phyloP scores from a whole-genome alignment of 2,113 vertebrate species.

The Piaya cayana region DNA sequence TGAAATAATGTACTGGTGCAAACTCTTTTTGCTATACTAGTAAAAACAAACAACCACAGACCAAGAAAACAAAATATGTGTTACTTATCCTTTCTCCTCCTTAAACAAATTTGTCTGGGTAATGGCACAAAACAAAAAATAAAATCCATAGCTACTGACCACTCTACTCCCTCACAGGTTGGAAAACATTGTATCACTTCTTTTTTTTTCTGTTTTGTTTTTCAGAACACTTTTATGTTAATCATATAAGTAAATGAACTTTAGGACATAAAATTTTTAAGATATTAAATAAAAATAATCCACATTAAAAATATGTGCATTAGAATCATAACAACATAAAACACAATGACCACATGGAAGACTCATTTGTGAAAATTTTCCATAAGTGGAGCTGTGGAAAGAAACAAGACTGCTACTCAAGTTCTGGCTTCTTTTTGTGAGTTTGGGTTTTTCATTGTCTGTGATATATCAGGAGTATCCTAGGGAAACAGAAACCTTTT shows the following conservation, averaged over 20 bases:
- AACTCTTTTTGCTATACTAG: not conserved
- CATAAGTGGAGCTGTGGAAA: not conserved
- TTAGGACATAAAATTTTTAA: not conserved
- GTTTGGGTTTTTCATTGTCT: not conserved
- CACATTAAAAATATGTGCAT: not conserved
- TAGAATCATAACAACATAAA: not conserved
- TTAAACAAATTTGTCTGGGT: not conserved
- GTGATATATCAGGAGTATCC: not conserved
- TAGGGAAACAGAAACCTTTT: not conserved
- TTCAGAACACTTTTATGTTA: not conserved
- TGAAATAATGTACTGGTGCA: not conserved
- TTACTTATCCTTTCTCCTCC: not conserved
- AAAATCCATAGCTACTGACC: not conserved
- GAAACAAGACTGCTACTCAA: not conserved
- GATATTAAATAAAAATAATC: not conserved
- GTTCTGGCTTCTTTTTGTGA: not conserved
- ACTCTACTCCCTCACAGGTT: not conserved
- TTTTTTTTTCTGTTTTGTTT: not conserved
- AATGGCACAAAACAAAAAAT: not conserved
- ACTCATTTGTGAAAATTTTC: not conserved
- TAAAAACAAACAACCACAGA: not conserved
- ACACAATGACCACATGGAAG: not conserved
- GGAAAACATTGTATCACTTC: not conserved
- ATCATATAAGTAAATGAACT: not conserved
- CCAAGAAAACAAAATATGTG: not conserved